Evolutionary conservation across 2,113 vertebrate species (phyloP).

Genomic region (Hippopotamus amphibius): DNA sequence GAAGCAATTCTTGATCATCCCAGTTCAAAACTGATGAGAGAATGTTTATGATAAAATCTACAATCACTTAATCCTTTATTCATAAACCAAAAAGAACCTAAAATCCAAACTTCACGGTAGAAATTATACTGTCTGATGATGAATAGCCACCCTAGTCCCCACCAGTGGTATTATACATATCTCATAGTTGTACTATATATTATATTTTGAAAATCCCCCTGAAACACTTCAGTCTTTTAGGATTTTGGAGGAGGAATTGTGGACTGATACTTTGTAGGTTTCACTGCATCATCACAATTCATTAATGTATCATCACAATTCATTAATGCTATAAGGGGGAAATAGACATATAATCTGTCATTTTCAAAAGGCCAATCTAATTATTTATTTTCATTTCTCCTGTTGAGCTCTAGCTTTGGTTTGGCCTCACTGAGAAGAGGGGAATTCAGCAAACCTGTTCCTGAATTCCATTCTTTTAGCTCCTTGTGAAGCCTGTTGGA

Average conservation of each 20-base stretch:
- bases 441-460: not conserved
- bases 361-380: not conserved
- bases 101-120: not conserved
- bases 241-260: not conserved
- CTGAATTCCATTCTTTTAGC: not conserved
- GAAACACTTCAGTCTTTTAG: not conserved
- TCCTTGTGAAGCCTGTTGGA: not conserved
- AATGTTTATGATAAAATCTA: not conserved
- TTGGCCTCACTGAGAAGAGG: not conserved
- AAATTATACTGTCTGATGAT: not conserved
- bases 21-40: not conserved
- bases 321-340: not conserved
- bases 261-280: not conserved
- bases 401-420: not conserved
- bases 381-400: not conserved
- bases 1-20: not conserved
- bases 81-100: not conserved
- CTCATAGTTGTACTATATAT: not conserved
- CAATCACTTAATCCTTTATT: not conserved
- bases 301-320: not conserved
- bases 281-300: not conserved
- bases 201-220: not conserved
- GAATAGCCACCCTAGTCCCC: not conserved
- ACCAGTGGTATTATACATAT: not conserved
- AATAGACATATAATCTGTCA: not conserved